phyloP scores from a whole-genome alignment of 2,888 invertebrate species.

The Steromphala cineraria region DNA sequence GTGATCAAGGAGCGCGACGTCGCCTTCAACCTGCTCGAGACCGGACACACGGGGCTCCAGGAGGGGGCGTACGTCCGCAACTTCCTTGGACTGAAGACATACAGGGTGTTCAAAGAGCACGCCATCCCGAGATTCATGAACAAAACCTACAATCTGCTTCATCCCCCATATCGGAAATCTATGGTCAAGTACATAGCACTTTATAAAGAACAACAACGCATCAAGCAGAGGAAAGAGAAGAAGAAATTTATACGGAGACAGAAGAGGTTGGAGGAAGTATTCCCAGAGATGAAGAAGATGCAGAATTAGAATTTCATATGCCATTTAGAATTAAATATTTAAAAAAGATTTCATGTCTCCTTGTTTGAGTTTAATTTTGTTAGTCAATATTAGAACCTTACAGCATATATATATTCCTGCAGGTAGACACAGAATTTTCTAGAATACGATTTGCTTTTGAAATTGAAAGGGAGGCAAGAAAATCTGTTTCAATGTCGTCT shows the following conservation, averaged over 20 bases:
- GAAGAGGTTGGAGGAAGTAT: slow-evolving; percentile 29
- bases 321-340: too few relatives aligned
- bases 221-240: slow-evolving; percentile 25
- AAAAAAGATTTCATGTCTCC: too few relatives aligned
- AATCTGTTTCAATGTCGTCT: too few relatives aligned
- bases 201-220: slow-evolving; percentile 49
- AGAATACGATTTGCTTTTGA: too few relatives aligned
- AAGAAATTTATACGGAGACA: neutral
- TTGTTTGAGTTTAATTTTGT: too few relatives aligned
- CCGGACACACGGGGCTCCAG: slow-evolving; percentile 58
- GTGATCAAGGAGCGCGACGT: slow-evolving; percentile 94
- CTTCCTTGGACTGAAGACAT: slow-evolving; percentile 54
- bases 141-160: slow-evolving; percentile 37
- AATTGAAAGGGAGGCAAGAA: too few relatives aligned
- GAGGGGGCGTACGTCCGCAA: slow-evolving; percentile 46
- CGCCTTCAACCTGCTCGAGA: slow-evolving; percentile 91
- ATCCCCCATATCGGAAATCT: slow-evolving; percentile 30
- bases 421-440: too few relatives aligned
- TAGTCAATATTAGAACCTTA: too few relatives aligned
- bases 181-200: slow-evolving; percentile 45
- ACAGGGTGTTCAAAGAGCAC: slow-evolving; percentile 46
- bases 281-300: slow-evolving; percentile 44
- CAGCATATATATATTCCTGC: too few relatives aligned
- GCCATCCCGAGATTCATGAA: slow-evolving; percentile 51
- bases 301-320: too few relatives aligned